Evolutionary conservation across 2,888 invertebrate species (phyloP), one percentile per base, ranked within the genome.

Genomic region (Leptopilina drosophilae): DNA sequence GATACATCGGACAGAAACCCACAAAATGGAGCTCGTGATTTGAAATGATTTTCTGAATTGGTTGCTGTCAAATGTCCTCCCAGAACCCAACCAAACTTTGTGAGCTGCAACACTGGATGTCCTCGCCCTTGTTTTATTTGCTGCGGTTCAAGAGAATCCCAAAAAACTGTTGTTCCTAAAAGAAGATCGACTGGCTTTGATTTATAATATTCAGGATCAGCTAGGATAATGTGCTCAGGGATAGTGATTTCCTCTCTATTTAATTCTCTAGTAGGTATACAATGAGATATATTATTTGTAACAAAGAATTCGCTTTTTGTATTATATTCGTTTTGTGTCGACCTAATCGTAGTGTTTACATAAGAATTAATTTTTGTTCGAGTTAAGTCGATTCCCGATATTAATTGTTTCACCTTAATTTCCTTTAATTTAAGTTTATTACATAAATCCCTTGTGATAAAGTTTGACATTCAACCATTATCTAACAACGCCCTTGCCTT

Each of bases 371-470:
- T n/a, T 59, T 14, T n/a, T n/a, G n/a, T 59, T 15, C 15, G n/a
- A 11, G 15, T 59, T 15, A 59, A 59, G 0, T 59, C n/a, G 5
- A 59, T n/a, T 15, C 59, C 59, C 15, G 15, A 59, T 15, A 59
- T n/a, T 2, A 12, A 2, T 12, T 59, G 59, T 7, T n/a, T 59
- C 5, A 59, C 6, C 6, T 59, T n/a, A n/a, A 5, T 15, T 59
- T 59, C n/a, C 15, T n/a, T 59, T 59, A 59, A 59, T 59, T 59
- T 15, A n/a, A 59, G n/a, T 59, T 59, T 59, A n/a, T 59, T 59
- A 59, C 59, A 59, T n/a, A 59, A n/a, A n/a, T 59, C 5, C 12
- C 12, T n/a, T 12, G 59, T 59, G 15, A 59, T 59, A 5, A 59
- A 15, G 15, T 59, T 59, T n/a, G 59, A 7, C 59, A 59, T 59